phyloP scores from a whole-genome alignment of 2,113 vertebrate species.

The Brienomyrus longianalis region DNA sequence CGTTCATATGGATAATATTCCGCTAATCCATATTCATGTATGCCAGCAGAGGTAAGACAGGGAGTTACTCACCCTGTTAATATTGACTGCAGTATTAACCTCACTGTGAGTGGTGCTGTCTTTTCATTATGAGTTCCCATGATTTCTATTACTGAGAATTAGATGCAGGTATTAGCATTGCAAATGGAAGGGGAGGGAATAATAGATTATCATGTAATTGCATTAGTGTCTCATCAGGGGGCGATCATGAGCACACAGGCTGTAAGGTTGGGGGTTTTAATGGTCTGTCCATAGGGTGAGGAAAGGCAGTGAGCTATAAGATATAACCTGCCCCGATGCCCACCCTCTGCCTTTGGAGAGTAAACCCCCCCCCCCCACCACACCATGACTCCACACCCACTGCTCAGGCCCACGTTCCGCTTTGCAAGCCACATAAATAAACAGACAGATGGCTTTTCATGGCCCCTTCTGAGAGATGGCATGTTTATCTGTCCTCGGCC shows the following conservation, averaged over 20 bases:
- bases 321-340: neutral
- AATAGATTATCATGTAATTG: neutral
- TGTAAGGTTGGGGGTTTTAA: neutral
- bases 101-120: neutral
- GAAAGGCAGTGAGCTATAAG: neutral
- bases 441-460: constrained; percentile 22
- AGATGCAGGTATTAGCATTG: neutral
- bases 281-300: neutral
- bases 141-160: neutral
- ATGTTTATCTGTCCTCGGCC: constrained; percentile 18
- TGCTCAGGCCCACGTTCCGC: constrained; percentile 4
- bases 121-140: neutral
- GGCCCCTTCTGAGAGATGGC: constrained; percentile 16
- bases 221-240: neutral
- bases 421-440: neutral
- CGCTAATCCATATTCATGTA: neutral
- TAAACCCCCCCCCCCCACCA: neutral
- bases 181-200: neutral
- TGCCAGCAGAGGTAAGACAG: too few species aligned
- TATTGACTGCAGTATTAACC: neutral
- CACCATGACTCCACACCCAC: neutral
- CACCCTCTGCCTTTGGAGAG: neutral
- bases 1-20: neutral
- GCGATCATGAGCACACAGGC: neutral
- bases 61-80: neutral